These are phyloP conservation scores for Aporophyla lueneburgensis DNA, from an alignment of 2,888 invertebrate species.

Conservation along the genomic window DNA sequence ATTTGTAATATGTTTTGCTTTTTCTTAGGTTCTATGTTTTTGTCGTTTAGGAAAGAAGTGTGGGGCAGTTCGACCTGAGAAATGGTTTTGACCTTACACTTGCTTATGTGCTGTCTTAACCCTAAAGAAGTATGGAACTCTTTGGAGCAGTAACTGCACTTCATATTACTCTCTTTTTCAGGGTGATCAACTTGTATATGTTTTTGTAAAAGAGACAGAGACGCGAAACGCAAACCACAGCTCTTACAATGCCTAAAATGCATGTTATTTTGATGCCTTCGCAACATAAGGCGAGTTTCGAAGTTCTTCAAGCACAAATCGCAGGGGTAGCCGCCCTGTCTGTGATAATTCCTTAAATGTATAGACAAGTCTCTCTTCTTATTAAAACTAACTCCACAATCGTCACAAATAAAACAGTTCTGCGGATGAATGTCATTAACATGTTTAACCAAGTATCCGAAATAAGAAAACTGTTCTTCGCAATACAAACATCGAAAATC, in stretches of 20 bases:
- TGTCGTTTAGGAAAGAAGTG: constrained; percentile 58
- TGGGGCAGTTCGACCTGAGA: constrained; percentile 63
- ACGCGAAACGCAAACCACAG: constrained; percentile 77
- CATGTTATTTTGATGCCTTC: constrained; percentile 76
- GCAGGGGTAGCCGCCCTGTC: constrained; percentile 79
- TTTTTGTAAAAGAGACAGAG: constrained; percentile 75
- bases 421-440: constrained; percentile 79
- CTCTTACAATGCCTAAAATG: constrained; percentile 81
- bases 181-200: constrained; percentile 80
- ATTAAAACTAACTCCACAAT: constrained; percentile 80
- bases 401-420: constrained; percentile 80
- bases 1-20: constrained; percentile 81
- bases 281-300: constrained; percentile 69
- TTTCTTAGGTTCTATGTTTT: constrained; percentile 70
- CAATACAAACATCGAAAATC: constrained; percentile 81
- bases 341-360: constrained; percentile 80
- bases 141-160: constrained; percentile 82
- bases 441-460: constrained; percentile 80
- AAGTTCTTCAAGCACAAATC: constrained; percentile 78
- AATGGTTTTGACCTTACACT: constrained; percentile 77
- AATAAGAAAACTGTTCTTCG: constrained; percentile 78
- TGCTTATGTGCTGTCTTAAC: constrained; percentile 78
- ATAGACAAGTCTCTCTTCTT: constrained; percentile 79
- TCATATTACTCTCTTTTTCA: constrained; percentile 71
- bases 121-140: constrained; percentile 79